Conservation (phyloP, 2,888 invertebrate species). For the Lamproptera curius region DNA sequence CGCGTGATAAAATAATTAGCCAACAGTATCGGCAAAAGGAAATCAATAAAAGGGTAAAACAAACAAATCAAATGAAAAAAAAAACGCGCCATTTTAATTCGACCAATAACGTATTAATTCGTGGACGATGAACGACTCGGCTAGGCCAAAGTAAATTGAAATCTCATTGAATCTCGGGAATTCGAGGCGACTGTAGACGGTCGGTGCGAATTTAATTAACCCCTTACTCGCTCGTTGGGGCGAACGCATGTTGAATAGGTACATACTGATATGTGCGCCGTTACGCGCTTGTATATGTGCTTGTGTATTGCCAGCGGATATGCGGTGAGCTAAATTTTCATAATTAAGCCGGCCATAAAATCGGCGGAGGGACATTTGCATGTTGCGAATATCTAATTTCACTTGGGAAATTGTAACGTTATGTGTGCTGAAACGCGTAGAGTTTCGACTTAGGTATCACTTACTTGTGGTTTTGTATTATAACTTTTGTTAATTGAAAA, state of each 20-base stretch:
- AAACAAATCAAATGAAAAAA: neutral
- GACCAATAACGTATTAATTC: slow-evolving; percentile 54
- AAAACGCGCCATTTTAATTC: slow-evolving; percentile 37
- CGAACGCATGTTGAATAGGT: slow-evolving; percentile 39
- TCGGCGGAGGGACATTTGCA: slow-evolving; percentile 1
- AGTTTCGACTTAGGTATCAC: no score
- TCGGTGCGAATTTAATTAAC: slow-evolving; percentile 78
- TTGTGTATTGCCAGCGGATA: slow-evolving; percentile 6
- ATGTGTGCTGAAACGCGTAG: no score
- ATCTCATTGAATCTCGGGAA: slow-evolving; percentile 76
- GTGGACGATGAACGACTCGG: slow-evolving; percentile 52
- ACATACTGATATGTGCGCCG: slow-evolving; percentile 14
- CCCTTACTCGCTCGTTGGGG: slow-evolving; percentile 67
- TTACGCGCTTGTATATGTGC: slow-evolving; percentile 1
- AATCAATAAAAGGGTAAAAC: no score
- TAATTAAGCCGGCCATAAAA: slow-evolving; percentile 13
- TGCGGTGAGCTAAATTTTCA: slow-evolving; percentile 12
- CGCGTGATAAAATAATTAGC: slow-evolving; percentile 1
- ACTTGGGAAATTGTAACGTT: no score
- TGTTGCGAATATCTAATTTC: neutral
- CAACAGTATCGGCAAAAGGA: no score
- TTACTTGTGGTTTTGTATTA: no score
- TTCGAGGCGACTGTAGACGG: slow-evolving; percentile 67
- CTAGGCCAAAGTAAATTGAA: slow-evolving; percentile 73
- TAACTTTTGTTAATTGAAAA: no score